Evolutionary conservation across 2,888 invertebrate genomes (phyloP).

Genomic region (Caenorhabditis sp.): DNA sequence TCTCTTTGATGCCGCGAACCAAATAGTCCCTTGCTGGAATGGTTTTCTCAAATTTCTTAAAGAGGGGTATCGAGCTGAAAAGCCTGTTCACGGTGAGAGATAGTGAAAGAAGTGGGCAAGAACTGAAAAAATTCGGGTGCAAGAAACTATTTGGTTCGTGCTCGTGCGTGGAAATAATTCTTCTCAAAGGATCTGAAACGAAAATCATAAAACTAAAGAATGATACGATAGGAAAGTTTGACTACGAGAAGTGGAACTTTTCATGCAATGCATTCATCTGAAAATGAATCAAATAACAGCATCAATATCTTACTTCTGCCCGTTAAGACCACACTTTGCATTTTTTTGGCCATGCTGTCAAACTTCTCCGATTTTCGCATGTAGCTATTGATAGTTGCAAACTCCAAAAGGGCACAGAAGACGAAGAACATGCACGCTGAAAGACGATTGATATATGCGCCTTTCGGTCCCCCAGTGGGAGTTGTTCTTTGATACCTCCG

Average conservation of each 20-base stretch:
- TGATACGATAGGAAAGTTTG: neutral
- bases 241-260: constrained; percentile 17
- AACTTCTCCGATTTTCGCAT: constrained; percentile 79
- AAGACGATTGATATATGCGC: constrained; percentile 50
- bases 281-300: no score
- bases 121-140: constrained; percentile 33
- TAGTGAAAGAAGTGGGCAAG: constrained; percentile 31
- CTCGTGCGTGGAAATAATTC: constrained; percentile 3
- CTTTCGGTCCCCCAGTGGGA: constrained; percentile 13
- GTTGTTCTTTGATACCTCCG: constrained; percentile 74
- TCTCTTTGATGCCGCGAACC: constrained; percentile 66
- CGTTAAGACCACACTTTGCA: constrained; percentile 58
- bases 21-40: constrained; percentile 66
- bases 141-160: constrained; percentile 63
- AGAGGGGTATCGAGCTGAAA: neutral
- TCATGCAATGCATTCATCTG: constrained; percentile 11
- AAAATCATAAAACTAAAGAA: constrained; percentile 15
- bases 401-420: constrained; percentile 80
- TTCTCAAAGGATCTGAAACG: constrained; percentile 31
- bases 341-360: constrained; percentile 69
- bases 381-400: constrained; percentile 80
- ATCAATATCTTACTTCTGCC: constrained; percentile 66
- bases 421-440: constrained; percentile 82
- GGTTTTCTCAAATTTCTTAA: neutral
- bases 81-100: constrained; percentile 21